Evolutionary conservation across 1,140 invertebrate genomes (phyloP).

Genomic region (Aphaenogaster ashmeadi): DNA sequence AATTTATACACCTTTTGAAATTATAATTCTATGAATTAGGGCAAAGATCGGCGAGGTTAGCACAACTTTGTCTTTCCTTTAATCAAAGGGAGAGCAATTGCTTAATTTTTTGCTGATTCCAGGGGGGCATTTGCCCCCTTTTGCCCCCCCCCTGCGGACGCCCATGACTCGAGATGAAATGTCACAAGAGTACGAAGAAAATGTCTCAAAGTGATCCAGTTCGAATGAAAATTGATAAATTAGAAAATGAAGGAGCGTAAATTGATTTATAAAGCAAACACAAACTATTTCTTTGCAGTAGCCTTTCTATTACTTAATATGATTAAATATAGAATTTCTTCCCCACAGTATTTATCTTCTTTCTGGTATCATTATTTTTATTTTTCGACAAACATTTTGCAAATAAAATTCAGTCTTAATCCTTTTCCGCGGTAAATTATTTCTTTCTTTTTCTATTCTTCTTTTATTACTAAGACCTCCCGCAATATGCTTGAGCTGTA

Average conservation of each 20-base stretch:
- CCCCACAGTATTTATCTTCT: neutral
- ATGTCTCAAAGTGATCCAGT: no score
- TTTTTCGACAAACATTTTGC: neutral
- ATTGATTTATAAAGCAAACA: neutral
- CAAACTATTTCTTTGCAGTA: neutral
- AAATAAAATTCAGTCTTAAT: neutral
- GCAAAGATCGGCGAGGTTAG: no score
- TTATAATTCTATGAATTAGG: no score
- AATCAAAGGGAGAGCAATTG: no score
- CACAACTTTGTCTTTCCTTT: no score
- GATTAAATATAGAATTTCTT: neutral
- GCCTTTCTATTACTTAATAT: neutral
- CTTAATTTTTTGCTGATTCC: no score
- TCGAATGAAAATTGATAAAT: neutral
- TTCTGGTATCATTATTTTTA: neutral
- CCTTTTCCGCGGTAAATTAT: neutral
- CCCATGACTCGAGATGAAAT: neutral
- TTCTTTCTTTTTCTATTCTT: neutral
- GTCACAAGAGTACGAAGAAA: neutral
- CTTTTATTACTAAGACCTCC: neutral
- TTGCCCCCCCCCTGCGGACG: no score
- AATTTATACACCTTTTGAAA: no score
- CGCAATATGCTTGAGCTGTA: neutral
- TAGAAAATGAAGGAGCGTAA: neutral
- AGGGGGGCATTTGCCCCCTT: no score